Conservation (phyloP, 2,797 vertebrate genomes). For the Apodemus agrarius region DNA sequence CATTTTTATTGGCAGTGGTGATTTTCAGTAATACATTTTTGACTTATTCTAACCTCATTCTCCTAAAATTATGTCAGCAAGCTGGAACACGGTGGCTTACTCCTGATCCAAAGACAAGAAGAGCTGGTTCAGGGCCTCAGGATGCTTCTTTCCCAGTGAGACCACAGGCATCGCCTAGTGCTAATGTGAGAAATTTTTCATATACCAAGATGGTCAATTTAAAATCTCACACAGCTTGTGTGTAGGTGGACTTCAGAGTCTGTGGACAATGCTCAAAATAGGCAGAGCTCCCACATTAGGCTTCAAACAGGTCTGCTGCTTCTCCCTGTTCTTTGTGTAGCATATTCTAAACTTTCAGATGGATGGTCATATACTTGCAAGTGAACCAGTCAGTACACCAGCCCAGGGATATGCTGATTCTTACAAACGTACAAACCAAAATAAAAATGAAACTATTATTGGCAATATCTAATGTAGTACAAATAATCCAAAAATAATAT, state of each 20-base stretch:
- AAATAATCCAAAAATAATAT: not conserved
- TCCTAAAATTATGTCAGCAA: not conserved
- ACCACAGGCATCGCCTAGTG: not conserved
- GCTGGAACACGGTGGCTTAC: not conserved
- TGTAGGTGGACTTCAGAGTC: not conserved
- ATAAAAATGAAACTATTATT: conserved; percentile 46
- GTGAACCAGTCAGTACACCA: not conserved
- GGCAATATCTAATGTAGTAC: not conserved
- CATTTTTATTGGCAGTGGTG: not conserved
- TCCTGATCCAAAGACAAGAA: not conserved
- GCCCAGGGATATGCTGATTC: not conserved
- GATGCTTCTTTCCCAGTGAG: not conserved
- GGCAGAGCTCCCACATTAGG: not conserved
- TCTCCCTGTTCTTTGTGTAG: not conserved
- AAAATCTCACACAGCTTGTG: conserved; percentile 11
- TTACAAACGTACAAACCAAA: not conserved
- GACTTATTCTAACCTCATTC: not conserved
- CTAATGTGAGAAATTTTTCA: not conserved
- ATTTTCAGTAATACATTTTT: conserved; percentile 23
- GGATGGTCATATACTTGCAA: not conserved
- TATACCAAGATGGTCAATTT: not conserved
- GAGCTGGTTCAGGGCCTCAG: not conserved
- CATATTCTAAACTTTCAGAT: not conserved
- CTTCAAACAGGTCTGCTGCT: not conserved
- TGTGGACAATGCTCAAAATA: conserved; percentile 19